Conservation (phyloP, 2,888 invertebrate species). For the Gymnosoma rotundatum region DNA sequence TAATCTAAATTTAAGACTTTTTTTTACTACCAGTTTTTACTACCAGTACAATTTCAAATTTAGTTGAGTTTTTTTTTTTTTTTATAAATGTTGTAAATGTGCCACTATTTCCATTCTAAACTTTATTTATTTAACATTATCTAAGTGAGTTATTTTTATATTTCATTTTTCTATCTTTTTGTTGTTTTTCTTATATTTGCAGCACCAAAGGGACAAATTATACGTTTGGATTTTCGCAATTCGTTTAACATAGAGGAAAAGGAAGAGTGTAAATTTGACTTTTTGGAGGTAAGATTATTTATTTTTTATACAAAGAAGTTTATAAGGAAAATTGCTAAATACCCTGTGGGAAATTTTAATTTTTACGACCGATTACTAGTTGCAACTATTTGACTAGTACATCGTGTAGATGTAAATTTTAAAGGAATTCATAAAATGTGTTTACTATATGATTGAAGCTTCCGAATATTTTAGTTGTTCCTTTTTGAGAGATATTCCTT, state of each 20-base stretch:
- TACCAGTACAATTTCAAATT: not conserved
- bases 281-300: constrained; percentile 84
- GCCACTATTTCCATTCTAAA: constrained; percentile 39
- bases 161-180: constrained; percentile 50
- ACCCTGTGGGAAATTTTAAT: too few relatives aligned
- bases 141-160: constrained; percentile 30
- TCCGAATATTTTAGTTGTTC: too few relatives aligned
- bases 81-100: constrained; percentile 16
- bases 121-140: constrained; percentile 33
- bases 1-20: constrained; percentile 24
- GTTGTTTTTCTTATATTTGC: constrained; percentile 74
- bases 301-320: not conserved
- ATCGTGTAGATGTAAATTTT: too few relatives aligned
- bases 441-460: too few relatives aligned
- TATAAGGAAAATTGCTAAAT: too few relatives aligned
- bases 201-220: constrained; percentile 86
- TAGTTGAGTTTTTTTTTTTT: not conserved
- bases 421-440: too few relatives aligned
- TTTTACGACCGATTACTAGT: too few relatives aligned
- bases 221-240: constrained; percentile 91
- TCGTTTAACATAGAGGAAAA: constrained; percentile 88
- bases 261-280: constrained; percentile 89
- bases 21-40: not conserved
- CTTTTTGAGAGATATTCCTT: too few relatives aligned
- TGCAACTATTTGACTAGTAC: too few relatives aligned